Base-by-base conservation (phyloP, 37 sponge, comb jelly and placozoan species). In the Mnemiopsis leidyi region DNA sequence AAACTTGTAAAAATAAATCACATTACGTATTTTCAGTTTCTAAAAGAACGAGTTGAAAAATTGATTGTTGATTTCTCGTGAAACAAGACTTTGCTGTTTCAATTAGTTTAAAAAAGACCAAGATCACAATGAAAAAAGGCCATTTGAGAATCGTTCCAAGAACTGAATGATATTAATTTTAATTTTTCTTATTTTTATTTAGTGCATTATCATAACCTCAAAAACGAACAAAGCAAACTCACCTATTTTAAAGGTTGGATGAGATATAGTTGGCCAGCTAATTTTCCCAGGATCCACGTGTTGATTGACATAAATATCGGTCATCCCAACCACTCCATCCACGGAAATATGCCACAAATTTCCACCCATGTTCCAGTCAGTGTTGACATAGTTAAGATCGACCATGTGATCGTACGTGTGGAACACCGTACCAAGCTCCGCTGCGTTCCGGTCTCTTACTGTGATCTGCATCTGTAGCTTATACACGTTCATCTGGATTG, bases 291-390 rank as follows among this genome's bases (percentile, higher is more conserved):
- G 21, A 39, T 85, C 90, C 61, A 85, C 90, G 2, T 40, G 61
- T 3, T 40, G 40, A 25, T 85, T 26, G 26, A 85, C 90, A 39
- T 85, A 85, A 33, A 85, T 40, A 85, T 85, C 90, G 0, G 90
- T 85, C 61, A 85, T 38, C 5, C 90, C 90, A 39, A 85, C 61
- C 32, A 61, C 90, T 39, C 90, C 90, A n/a, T 28, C 90, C 48
- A 85, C 90, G 23, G 38, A 36, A 35, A 39, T 9, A 85, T 85
- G 90, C 90, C 90, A 85, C 40, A 85, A 37, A 85, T 85, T 40
- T 61, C 90, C 90, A 32, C 90, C 90, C 61, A 85, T 7, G 39
- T 25, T 40, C 90, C 90, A 85, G 26, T 85, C 90, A 23, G 5
- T 9, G 0, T 40, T 13, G 2, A 35, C 90, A 26, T 85, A 85